A percentile compares a stretch with the other conserved stretches of the same genome.
Evolutionary conservation across 23 tunicate species (phyloP).

Genomic region (Trididemnum clinides): DNA sequence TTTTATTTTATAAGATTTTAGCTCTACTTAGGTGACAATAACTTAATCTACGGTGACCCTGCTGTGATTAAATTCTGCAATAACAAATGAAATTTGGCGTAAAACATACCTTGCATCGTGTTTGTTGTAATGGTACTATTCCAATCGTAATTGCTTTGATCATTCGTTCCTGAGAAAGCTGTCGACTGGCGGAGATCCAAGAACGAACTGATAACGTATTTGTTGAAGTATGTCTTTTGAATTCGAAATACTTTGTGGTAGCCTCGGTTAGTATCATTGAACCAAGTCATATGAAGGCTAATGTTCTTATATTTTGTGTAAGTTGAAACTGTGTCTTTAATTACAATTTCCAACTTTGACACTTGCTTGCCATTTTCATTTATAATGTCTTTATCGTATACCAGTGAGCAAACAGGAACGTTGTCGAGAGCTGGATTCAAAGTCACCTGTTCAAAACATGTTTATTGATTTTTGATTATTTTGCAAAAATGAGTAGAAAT

Average conservation of each 20-base stretch:
- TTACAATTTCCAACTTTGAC: not conserved
- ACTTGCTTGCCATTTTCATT: not conserved
- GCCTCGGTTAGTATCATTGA: not conserved
- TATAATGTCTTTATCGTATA: not conserved
- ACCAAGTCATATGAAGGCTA: not conserved
- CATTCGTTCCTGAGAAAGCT: not conserved
- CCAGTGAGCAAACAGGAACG: not conserved
- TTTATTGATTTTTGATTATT: too few relatives aligned
- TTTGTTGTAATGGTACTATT: constrained; percentile 8
- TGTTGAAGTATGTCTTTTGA: not conserved
- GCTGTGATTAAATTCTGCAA: too few relatives aligned
- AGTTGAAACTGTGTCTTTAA: not conserved
- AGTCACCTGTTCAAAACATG: too few relatives aligned
- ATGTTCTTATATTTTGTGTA: not conserved
- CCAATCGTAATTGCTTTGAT: constrained; percentile 12
- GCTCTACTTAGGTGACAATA: too few relatives aligned
- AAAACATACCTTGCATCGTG: constrained; percentile 22
- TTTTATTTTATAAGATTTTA: too few relatives aligned
- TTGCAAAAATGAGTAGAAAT: too few relatives aligned
- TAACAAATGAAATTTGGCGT: too few relatives aligned
- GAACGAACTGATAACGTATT: not conserved
- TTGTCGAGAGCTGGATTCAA: not conserved
- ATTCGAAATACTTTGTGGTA: not conserved
- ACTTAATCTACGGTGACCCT: too few relatives aligned
- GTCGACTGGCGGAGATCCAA: constrained; percentile 24